Evolutionary conservation across 2,888 invertebrate species (phyloP), one percentile per base, ranked within the genome.

Genomic region (Salticus scenicus): DNA sequence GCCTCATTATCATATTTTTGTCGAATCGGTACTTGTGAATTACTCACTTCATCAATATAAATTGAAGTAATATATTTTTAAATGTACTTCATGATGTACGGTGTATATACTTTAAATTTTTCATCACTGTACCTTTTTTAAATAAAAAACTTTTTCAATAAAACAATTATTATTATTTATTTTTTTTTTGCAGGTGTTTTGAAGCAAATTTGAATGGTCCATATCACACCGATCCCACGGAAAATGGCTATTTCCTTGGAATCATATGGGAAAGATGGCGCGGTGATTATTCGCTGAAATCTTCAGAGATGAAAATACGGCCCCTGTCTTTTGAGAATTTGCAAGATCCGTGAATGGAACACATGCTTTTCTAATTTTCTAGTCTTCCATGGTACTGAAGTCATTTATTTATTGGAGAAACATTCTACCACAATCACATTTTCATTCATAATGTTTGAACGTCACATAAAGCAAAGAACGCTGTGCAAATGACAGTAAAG

Each of bases 231-330:
- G 90, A 90, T 42, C 92, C 92, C 0, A 89, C 89, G 2, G 91
- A 91, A 17, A 92, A 92, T 88, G 92, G 92, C 84, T 91, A 91
- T 88, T 93, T 92, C 88, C 90, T 92, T 69, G 93, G 93, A 42
- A 92, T 93, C 72, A 92, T 93, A 87, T 93, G 93, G 93, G 93
- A 93, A 88, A 91, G 92, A 87, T 93, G 93, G 93, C 91, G 91
- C 72, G 93, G 93, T n/a, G 93, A 93, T 89, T 92, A 93, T 89
- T 93, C 93, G 0, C 89, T 93, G 87, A 92, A 82, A 51, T 76
- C 80, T 10, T 76, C 85, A 12, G 87, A 84, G 70, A 87, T 87
- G 87, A 87, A 87, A 64, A 77, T 87, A 64, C 67, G 87, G 5
- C 87, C 87, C 27, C 42, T 85, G 24, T 73, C 73, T 20, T 87